Conservation (phyloP, 2,113 vertebrate genomes). For the Ariopsis seemanni region DNA sequence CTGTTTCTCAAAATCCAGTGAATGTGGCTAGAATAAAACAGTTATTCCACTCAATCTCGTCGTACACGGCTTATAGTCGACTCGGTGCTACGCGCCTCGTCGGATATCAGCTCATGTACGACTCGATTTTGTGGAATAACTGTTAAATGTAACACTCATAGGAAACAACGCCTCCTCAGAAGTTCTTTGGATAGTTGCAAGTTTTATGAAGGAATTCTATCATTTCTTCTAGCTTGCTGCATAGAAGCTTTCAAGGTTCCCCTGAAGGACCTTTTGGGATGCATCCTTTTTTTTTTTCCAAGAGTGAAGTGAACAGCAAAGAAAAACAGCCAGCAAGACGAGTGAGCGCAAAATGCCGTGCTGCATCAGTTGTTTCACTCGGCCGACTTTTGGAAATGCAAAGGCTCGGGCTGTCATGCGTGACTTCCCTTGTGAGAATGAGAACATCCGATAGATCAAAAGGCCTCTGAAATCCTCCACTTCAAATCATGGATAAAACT, state of each 20-base stretch:
- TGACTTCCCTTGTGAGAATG: conserved; percentile 2
- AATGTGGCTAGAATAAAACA: too few species aligned
- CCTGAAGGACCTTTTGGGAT: neutral
- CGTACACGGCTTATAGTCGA: too few species aligned
- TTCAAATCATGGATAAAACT: neutral
- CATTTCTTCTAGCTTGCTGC: neutral
- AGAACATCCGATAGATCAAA: conserved; percentile 16
- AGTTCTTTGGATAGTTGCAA: neutral
- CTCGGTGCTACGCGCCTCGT: too few species aligned
- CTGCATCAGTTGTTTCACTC: conserved; percentile 30
- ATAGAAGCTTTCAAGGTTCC: neutral
- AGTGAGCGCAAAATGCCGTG: neutral
- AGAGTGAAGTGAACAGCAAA: neutral
- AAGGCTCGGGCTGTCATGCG: neutral
- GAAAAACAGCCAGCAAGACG: neutral
- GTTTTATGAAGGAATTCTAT: neutral
- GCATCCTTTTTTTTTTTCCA: neutral
- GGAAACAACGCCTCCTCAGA: neutral
- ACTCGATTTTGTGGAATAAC: too few species aligned
- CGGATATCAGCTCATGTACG: too few species aligned
- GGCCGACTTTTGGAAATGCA: conserved; percentile 17
- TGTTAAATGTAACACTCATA: neutral
- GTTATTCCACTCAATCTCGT: too few species aligned
- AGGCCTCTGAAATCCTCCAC: conserved; percentile 5
- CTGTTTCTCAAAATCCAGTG: too few species aligned